Conservation (phyloP, 2,113 vertebrate species). For the Prinia subflava region DNA sequence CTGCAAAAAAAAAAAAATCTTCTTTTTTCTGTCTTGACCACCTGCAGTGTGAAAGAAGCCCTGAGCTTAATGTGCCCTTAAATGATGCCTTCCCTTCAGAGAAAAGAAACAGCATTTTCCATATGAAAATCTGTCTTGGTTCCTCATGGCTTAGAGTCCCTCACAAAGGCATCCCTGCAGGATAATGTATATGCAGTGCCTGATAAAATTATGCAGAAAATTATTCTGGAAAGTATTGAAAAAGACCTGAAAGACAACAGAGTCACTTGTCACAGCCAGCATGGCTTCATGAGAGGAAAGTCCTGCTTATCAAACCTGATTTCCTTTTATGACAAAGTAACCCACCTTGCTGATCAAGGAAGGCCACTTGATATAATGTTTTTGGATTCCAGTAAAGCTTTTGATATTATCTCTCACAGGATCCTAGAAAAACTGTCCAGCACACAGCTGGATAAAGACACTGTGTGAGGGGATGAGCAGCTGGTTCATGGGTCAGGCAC, state of each 20-base stretch:
- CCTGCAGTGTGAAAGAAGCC: neutral
- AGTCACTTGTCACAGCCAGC: neutral
- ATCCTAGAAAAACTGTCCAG: neutral
- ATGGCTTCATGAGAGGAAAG: neutral
- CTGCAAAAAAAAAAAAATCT: neutral
- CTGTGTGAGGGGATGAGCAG: neutral
- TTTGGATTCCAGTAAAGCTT: neutral
- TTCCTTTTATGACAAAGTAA: neutral
- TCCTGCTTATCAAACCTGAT: neutral
- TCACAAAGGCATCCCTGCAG: neutral
- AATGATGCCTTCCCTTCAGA: neutral
- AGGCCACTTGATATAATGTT: neutral
- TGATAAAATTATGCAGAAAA: neutral
- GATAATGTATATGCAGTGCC: neutral
- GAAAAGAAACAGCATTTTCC: neutral
- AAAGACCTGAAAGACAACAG: neutral
- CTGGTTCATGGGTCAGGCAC: neutral
- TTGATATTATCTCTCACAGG: rapidly evolving
- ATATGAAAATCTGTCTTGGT: neutral
- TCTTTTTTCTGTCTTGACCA: neutral
- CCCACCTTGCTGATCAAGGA: neutral
- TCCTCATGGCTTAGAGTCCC: neutral
- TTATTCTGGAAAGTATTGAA: neutral
- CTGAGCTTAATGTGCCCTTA: neutral
- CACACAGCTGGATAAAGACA: neutral